Base-by-base conservation (phyloP, 2,888 invertebrate genomes). In the Pristionchus fissidentatus region DNA sequence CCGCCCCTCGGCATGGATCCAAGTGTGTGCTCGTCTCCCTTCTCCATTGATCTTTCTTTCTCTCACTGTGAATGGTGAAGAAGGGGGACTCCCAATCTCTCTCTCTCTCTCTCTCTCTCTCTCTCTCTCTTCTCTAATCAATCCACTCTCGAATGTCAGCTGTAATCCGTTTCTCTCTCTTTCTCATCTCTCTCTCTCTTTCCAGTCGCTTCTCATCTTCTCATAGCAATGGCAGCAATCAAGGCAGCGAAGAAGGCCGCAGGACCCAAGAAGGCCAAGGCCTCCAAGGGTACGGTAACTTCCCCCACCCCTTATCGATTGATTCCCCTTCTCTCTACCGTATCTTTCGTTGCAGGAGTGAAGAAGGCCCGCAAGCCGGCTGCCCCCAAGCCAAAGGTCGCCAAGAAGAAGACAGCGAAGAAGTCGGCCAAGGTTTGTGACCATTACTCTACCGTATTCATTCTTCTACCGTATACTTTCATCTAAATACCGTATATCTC, bases 251-350 rank as follows among this genome's bases (percentile, higher is more conserved):
- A 49, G 49, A 78, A 78, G 78, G 49, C 78, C 8, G 35, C 78
- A 10, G 78, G 78, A 35, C 78, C 78, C 32, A 78, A 55, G 78
- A 78, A 78, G 78, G 49, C 49, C 75, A 75, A 43, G 46, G 8
- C 78, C 13, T 55, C 78, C 52, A 78, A 78, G 78, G 78, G 52
- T 78, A 35, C 8, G 70, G 7, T n/a, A 35, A 46, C 8, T 7
- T 13, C 32, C 22, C 35, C 38, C 3, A 22, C 19, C 38, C 35
- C 66, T 49, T 19, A n/a, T n/a, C 8, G 49, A 49, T 19, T 49
- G 19, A 8, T n/a, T n/a, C n/a, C n/a, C 60, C 8, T 60, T 15
- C 8, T n/a, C 26, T 15, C 26, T 60, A 8, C 60, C 8, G n/a
- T 49, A 19, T 49, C 10, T 49, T 49, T 60, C 26, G 60, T 60